A percentile compares a stretch with the other conserved stretches of the same genome.
Evolutionary conservation across 2,797 vertebrate genomes (phyloP).

Genomic region (Poecilia wingei): DNA sequence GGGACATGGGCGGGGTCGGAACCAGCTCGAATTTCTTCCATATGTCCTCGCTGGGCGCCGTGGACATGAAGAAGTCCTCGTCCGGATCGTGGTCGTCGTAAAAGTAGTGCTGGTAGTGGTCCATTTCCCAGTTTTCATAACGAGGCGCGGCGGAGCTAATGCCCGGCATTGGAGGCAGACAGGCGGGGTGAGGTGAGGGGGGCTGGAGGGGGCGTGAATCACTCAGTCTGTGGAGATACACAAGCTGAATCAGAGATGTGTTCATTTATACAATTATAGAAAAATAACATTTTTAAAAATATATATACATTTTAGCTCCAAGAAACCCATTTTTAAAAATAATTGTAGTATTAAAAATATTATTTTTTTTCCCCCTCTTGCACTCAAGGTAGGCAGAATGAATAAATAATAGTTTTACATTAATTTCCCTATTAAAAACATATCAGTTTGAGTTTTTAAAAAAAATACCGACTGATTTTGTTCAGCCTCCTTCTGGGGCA

Average conservation of each 20-base stretch:
- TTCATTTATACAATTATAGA: no score
- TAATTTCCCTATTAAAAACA: background rate
- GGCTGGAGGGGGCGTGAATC: slow-evolving; percentile 34
- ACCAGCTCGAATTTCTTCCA: slow-evolving; percentile 99
- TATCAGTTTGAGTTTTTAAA: background rate
- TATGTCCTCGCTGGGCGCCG: slow-evolving; percentile 95
- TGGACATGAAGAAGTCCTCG: slow-evolving; percentile 94
- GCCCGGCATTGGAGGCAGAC: slow-evolving; percentile 77
- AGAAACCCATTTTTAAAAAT: no score
- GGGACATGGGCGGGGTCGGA: slow-evolving; percentile 90
- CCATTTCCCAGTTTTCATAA: slow-evolving; percentile 88
- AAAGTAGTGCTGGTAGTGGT: slow-evolving; percentile 93
- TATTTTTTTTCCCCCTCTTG: no score
- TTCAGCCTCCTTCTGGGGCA: background rate
- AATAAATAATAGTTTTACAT: background rate
- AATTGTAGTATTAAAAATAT: background rate
- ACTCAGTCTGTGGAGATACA: slow-evolving; percentile 67
- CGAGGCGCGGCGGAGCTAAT: slow-evolving; percentile 74
- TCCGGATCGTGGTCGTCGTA: slow-evolving; percentile 90
- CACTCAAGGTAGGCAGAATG: background rate
- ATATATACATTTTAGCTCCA: no score
- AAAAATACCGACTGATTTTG: no score
- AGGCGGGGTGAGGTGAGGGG: slow-evolving; percentile 2
- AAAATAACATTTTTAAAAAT: no score
- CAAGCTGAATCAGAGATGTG: slow-evolving; percentile 18